phyloP scores from a whole-genome alignment of 2,888 invertebrate genomes.

The Meteorus colon region DNA sequence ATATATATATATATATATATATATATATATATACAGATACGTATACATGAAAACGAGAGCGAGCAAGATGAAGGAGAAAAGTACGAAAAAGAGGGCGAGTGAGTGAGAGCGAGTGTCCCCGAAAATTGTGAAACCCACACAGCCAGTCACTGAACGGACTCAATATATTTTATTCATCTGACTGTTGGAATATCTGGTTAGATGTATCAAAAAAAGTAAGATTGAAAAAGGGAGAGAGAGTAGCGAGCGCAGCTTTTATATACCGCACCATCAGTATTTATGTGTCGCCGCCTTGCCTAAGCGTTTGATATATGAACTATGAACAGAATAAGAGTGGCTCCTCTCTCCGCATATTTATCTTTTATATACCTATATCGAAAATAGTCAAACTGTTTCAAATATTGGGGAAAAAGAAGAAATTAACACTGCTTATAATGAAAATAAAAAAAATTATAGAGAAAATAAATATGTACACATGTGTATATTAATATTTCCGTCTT shows the following conservation, averaged over 20 bases:
- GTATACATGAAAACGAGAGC: not conserved
- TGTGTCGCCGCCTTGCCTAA: constrained; percentile 70
- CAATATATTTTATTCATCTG: constrained; percentile 49
- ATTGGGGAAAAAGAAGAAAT: not conserved
- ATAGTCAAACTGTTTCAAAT: constrained; percentile 17
- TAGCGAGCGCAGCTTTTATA: constrained; percentile 54
- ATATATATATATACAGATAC: too few species aligned
- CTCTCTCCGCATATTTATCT: constrained; percentile 3
- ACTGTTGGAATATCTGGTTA: constrained; percentile 41
- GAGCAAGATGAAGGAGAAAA: not conserved
- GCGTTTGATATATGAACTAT: constrained; percentile 70
- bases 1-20: not conserved
- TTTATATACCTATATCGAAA: not conserved
- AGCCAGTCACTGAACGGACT: constrained; percentile 15
- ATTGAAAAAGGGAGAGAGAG: not conserved
- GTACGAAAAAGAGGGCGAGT: not conserved
- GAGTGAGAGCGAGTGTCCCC: constrained; percentile 27
- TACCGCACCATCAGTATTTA: constrained; percentile 66
- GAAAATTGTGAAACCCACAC: constrained; percentile 42
- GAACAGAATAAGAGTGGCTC: constrained; percentile 46
- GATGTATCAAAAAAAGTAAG: constrained; percentile 1
- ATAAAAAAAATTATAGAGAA: not conserved
- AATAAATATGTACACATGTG: not conserved
- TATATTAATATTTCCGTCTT: not conserved
- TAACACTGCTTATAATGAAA: not conserved